Conservation (phyloP, 64 coral and sea anemone genomes). For the Montipora foliosa region DNA sequence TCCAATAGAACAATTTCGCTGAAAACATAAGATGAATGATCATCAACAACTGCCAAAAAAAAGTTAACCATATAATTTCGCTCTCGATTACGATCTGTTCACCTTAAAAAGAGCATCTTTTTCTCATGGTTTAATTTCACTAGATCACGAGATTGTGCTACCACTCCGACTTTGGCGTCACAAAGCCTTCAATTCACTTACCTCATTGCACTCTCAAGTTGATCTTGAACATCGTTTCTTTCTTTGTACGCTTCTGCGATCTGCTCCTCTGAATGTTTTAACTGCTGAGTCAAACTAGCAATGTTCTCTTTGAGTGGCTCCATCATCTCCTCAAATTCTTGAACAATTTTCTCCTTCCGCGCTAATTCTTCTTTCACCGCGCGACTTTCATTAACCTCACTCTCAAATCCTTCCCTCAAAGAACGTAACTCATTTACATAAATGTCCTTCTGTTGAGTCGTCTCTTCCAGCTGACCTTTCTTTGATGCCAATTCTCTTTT, state of each 20-base stretch:
- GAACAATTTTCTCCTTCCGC: slow-evolving; percentile 50
- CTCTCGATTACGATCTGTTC: too few species aligned
- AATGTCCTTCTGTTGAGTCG: slow-evolving; percentile 58
- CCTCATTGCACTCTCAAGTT: slow-evolving; percentile 72
- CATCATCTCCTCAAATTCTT: slow-evolving; percentile 58
- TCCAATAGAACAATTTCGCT: slow-evolving; percentile 56
- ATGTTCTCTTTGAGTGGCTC: slow-evolving; percentile 43
- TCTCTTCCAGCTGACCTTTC: slow-evolving; percentile 78
- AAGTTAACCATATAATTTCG: too few species aligned
- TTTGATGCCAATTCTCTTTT: slow-evolving; percentile 78
- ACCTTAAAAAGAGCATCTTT: too few species aligned
- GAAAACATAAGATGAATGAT: not conserved
- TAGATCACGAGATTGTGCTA: too few species aligned
- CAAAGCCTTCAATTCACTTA: not conserved
- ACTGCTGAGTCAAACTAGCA: slow-evolving; percentile 38
- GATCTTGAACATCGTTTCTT: slow-evolving; percentile 53
- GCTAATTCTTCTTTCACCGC: slow-evolving; percentile 65
- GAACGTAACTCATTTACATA: slow-evolving; percentile 60
- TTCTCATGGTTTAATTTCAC: too few species aligned
- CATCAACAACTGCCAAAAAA: not conserved
- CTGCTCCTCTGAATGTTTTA: slow-evolving; percentile 42
- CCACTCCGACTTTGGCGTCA: too few species aligned
- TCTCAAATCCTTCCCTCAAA: slow-evolving; percentile 61
- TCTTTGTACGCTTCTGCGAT: slow-evolving; percentile 42
- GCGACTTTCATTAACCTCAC: slow-evolving; percentile 39